phyloP scores from a whole-genome alignment of 2,113 vertebrate species.

The Saguinus imperator region DNA sequence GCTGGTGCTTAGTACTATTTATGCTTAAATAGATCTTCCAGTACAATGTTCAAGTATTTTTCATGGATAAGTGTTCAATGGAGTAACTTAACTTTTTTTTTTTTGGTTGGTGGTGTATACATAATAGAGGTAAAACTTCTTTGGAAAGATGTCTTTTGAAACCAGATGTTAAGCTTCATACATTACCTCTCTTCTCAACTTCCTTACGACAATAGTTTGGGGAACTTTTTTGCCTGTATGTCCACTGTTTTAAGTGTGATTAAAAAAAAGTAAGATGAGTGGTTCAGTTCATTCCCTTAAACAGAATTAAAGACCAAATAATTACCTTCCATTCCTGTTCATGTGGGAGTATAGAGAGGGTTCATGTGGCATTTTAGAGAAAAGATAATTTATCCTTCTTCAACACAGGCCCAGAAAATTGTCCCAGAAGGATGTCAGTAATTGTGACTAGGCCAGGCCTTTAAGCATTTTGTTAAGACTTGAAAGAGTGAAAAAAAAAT shows the following conservation, averaged over 20 bases:
- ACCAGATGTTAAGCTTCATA: neutral
- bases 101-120: neutral
- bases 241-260: neutral
- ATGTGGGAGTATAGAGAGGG: neutral
- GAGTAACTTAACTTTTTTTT: slow-evolving; percentile 39
- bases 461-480: slow-evolving; percentile 25
- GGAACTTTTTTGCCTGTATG: neutral
- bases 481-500: slow-evolving; percentile 37
- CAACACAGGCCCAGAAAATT: neutral
- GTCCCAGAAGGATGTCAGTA: neutral
- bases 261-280: neutral
- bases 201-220: neutral
- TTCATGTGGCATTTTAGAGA: neutral
- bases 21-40: slow-evolving; percentile 11
- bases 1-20: slow-evolving; percentile 17
- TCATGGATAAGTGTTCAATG: slow-evolving; percentile 29
- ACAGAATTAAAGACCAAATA: neutral
- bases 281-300: slow-evolving; percentile 15
- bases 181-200: neutral
- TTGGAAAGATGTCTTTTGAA: slow-evolving; percentile 11
- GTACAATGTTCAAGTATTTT: slow-evolving; percentile 22
- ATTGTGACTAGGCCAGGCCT: neutral
- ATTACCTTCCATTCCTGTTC: neutral
- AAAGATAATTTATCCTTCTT: neutral
- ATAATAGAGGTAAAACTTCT: neutral